Percentiles rank a stretch among this genome's conserved stretches.
phyloP scores from a whole-genome alignment of 2,797 vertebrate species.

The Hemibagrus guttatus region DNA sequence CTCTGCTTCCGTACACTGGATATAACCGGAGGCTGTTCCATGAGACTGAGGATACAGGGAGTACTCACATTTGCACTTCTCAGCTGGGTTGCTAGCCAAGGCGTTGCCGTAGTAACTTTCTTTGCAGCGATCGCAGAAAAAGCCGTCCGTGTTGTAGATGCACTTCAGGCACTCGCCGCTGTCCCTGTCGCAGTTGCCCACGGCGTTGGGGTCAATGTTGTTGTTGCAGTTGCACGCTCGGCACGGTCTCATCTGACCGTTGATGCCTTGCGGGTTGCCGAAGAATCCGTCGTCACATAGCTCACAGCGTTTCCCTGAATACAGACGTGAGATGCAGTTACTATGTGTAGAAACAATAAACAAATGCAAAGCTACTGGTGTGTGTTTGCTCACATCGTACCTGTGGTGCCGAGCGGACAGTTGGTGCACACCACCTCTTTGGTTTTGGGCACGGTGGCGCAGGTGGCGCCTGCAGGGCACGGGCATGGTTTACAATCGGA shows the following conservation, averaged over 20 bases:
- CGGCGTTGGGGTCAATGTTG: slow-evolving; percentile 94
- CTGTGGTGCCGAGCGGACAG: slow-evolving; percentile 90
- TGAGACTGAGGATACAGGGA: not conserved
- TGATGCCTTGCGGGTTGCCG: slow-evolving; percentile 84
- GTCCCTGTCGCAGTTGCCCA: slow-evolving; percentile 89
- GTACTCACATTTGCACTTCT: slow-evolving; percentile 86
- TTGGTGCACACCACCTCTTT: slow-evolving; percentile 94
- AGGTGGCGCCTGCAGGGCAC: slow-evolving; percentile 85
- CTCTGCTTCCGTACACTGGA: too few species aligned
- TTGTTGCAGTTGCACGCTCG: slow-evolving; percentile 89
- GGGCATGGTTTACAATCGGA: slow-evolving; percentile 87
- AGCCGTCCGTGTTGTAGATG: slow-evolving; percentile 89
- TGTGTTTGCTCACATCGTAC: slow-evolving; percentile 62
- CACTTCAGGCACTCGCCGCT: slow-evolving; percentile 93
- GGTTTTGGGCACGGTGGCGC: slow-evolving; percentile 85
- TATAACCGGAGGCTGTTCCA: not conserved
- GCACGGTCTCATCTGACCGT: slow-evolving; percentile 77
- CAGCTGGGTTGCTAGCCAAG: slow-evolving; percentile 71
- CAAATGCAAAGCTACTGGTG: not conserved
- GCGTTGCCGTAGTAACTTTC: slow-evolving; percentile 89
- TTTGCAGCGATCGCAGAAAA: slow-evolving; percentile 92
- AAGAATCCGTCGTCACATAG: slow-evolving; percentile 96
- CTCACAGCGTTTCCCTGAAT: slow-evolving; percentile 91
- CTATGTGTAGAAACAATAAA: too few species aligned
- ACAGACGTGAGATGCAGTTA: not conserved